Base-by-base conservation (phyloP, 2,797 vertebrate genomes). In the Luscinia megarhynchos region DNA sequence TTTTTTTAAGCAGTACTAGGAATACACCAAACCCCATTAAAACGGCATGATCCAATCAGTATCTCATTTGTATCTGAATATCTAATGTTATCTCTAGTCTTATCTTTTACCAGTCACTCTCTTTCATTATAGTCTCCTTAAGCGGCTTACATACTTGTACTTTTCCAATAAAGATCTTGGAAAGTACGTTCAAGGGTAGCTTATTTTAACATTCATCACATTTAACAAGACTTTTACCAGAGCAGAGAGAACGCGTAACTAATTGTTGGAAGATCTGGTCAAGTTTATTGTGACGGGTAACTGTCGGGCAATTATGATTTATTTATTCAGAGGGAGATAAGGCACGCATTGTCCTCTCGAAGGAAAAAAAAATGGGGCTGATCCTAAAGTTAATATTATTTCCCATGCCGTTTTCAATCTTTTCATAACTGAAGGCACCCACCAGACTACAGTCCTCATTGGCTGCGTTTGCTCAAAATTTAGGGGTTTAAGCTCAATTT, bases 201-300 rank as follows among this genome's bases (percentile, higher is more conserved):
- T 94, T 91, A 87, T 89, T 94, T 95, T 94, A 96, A 90, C 96
- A 96, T 96, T 95, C 89, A 96, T 97, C 94, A 95, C 73, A 43
- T 94, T 96, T 97, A 97, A 96, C 89, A 95, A 95, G 95, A 91
- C 83, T 93, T 95, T 92, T 96, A 96, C 93, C 90, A 84, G 93
- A 93, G 91, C 85, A 34, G 93, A 95, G 94, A 96, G 94, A 96
- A 94, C 81, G 84, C 69, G 57, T 91, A 95, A 96, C 96, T 96
- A 95, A 96, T 96, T 93, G 89, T 83, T 96, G 94, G 91, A 92
- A 93, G 94, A 94, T 95, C 90, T 89, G 83, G 91, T 95, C 95
- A 93, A 86, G 94, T 95, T 97, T 96, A 89, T 95, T 94, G 94
- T 94, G 95, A 94, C 61, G 76, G 89, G 78, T 79, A 95, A 84